Percentiles rank a stretch among this genome's conserved stretches.
Conservation (phyloP, 2,113 vertebrate species). For the Nycticebus coucang region DNA sequence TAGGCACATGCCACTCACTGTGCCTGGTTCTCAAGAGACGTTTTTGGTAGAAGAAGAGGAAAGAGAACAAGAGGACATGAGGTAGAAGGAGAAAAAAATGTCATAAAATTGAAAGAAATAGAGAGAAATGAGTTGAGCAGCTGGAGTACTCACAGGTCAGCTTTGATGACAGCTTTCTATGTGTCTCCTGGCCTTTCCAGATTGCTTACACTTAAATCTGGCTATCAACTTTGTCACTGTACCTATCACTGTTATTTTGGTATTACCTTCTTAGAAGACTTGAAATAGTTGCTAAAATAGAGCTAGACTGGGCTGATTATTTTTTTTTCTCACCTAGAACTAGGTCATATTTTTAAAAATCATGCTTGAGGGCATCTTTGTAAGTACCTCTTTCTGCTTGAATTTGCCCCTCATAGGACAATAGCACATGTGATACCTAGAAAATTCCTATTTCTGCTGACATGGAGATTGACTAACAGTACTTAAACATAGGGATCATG, state of each 20-base stretch:
- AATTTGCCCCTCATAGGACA: neutral
- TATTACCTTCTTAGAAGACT: neutral
- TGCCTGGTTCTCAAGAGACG: neutral
- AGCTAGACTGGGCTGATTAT: neutral
- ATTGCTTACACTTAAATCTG: neutral
- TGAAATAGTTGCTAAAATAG: constrained; percentile 14
- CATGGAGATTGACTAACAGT: neutral
- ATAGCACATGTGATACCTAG: neutral
- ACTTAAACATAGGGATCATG: neutral
- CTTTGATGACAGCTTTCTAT: neutral
- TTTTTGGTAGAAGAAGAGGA: constrained; percentile 6
- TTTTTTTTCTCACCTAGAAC: neutral
- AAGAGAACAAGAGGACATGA: neutral
- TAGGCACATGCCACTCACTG: neutral
- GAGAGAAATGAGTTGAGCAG: neutral
- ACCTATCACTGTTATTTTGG: neutral
- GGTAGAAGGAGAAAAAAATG: neutral
- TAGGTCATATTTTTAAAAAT: neutral
- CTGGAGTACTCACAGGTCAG: neutral
- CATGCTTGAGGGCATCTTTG: neutral
- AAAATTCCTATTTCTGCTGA: constrained; percentile 3
- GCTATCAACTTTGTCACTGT: neutral
- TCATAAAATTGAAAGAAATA: neutral
- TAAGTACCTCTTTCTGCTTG: neutral
- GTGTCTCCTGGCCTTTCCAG: neutral